These are phyloP conservation scores for Lethenteron reissneri DNA, from an alignment of 2,113 vertebrate species.

Conservation along the genomic window DNA sequence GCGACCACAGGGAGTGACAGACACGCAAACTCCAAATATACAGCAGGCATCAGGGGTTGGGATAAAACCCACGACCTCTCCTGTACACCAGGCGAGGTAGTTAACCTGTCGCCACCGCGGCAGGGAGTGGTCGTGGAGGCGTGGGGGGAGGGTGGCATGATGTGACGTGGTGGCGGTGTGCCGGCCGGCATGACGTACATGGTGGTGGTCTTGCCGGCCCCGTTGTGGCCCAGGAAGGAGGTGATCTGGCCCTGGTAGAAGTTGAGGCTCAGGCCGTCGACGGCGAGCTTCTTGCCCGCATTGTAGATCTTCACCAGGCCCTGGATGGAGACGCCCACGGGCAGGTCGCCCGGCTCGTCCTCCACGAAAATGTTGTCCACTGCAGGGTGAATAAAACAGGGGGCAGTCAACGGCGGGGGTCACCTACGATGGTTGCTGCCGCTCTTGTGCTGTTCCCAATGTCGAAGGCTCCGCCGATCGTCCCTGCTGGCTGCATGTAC, in stretches of 20 bases:
- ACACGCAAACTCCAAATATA: too few species aligned
- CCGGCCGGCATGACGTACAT: constrained; percentile 38
- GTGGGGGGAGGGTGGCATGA: not conserved
- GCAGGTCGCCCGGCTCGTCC: constrained; percentile 60
- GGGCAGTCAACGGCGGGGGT: too few species aligned
- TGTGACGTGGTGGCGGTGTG: constrained; percentile 26
- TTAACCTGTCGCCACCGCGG: too few species aligned
- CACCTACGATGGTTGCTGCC: too few species aligned
- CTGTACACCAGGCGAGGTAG: too few species aligned
- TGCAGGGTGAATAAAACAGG: not conserved
- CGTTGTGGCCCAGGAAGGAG: constrained; percentile 86
- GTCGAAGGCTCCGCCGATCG: too few species aligned
- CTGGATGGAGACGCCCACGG: constrained; percentile 70
- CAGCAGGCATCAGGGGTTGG: too few species aligned
- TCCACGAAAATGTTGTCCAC: constrained; percentile 39
- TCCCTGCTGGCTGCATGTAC: too few species aligned
- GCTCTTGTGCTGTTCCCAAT: too few species aligned
- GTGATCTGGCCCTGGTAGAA: constrained; percentile 96
- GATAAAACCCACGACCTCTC: too few species aligned
- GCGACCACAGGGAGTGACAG: too few species aligned
- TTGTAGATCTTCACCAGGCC: constrained; percentile 81
- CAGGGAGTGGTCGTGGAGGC: too few species aligned
- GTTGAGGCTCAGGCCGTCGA: constrained; percentile 68
- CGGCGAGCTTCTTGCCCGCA: constrained; percentile 69
- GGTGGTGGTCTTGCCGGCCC: constrained; percentile 91